These are phyloP conservation scores for Microctonus brassicae DNA, from an alignment of 2,888 invertebrate species.

Conservation along the genomic window DNA sequence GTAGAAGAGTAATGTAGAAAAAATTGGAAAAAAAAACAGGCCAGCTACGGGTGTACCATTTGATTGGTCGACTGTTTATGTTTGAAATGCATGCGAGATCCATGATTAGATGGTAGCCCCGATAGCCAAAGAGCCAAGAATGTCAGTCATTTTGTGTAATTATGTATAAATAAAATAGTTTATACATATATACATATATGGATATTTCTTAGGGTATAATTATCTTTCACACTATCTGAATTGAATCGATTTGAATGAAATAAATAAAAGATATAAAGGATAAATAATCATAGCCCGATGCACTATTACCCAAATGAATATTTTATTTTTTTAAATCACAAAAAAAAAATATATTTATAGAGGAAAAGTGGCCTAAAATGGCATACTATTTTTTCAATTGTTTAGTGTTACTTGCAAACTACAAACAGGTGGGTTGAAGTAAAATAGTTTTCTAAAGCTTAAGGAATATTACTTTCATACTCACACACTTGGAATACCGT, in stretches of 20 bases:
- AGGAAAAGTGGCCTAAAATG: too few relatives aligned
- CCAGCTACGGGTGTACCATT: constrained; percentile 57
- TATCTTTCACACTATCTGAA: background rate
- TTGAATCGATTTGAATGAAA: constrained; percentile 16
- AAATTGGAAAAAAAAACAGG: constrained; percentile 40
- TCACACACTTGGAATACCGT: too few relatives aligned
- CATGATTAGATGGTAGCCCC: constrained; percentile 51
- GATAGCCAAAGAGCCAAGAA: constrained; percentile 47
- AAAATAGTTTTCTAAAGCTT: too few relatives aligned
- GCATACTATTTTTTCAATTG: too few relatives aligned
- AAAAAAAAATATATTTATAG: too few relatives aligned
- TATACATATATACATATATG: constrained; percentile 12
- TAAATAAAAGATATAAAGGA: background rate
- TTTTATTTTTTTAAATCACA: background rate
- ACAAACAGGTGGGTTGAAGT: too few relatives aligned
- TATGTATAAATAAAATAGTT: constrained; percentile 15
- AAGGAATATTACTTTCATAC: too few relatives aligned
- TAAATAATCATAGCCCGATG: constrained; percentile 29
- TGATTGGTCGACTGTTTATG: constrained; percentile 58
- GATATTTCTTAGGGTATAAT: constrained; percentile 1
- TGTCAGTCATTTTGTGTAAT: constrained; percentile 30
- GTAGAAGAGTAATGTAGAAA: background rate
- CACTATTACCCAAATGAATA: constrained; percentile 29
- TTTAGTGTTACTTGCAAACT: too few relatives aligned
- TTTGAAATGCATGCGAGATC: constrained; percentile 55